Evolutionary conservation across 2,797 vertebrate species (phyloP).

Genomic region (Alectoris magna): DNA sequence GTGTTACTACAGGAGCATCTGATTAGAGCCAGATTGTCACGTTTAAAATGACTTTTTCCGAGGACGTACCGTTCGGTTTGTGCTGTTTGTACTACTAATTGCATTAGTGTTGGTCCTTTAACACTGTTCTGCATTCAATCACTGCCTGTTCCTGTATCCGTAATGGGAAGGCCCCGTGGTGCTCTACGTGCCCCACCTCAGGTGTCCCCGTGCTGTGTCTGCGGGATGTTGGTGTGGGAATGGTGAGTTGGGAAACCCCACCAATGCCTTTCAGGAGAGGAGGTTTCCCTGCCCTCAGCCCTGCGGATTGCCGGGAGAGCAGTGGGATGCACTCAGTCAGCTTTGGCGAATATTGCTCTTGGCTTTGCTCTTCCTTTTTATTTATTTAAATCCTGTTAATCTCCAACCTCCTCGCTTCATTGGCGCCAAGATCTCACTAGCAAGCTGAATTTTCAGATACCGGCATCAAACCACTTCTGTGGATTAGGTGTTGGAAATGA

Average conservation of each 20-base stretch:
- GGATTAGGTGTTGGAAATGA: not conserved
- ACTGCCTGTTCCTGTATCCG: not conserved
- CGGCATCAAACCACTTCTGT: not conserved
- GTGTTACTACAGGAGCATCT: not conserved
- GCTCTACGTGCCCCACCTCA: not conserved
- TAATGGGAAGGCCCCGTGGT: not conserved
- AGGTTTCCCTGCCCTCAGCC: not conserved
- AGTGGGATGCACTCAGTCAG: not conserved
- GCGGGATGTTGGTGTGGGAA: not conserved
- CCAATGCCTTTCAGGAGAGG: not conserved
- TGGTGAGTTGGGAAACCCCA: not conserved
- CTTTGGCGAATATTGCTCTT: not conserved
- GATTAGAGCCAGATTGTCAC: not conserved
- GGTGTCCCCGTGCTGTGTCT: not conserved
- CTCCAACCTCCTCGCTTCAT: not conserved
- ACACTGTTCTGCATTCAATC: not conserved
- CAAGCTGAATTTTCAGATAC: not conserved
- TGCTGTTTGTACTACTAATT: not conserved
- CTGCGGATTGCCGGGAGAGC: not conserved
- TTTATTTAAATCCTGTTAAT: not conserved
- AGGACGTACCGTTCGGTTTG: not conserved
- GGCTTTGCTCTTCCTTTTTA: not conserved
- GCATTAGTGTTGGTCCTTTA: not conserved
- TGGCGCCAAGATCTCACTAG: not conserved
- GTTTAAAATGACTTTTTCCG: not conserved